Evolutionary conservation across 2,113 vertebrate species (phyloP), one percentile per base, ranked within the genome.

Genomic region (Panthera leo): DNA sequence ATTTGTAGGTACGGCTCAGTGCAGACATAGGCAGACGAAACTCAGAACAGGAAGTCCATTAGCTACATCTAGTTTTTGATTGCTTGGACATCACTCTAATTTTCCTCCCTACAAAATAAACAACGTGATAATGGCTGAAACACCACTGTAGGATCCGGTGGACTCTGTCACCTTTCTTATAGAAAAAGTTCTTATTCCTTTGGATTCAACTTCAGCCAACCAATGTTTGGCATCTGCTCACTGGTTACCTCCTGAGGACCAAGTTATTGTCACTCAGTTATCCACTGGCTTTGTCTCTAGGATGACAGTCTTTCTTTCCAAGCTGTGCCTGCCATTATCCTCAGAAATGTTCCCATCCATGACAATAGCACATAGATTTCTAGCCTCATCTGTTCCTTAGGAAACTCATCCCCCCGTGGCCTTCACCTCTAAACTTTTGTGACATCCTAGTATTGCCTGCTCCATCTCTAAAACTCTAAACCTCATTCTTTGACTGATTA

Each of bases 161-260:
- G 1, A 36, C 8, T 34, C 3, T 21, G 0, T 87, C 36, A 73
- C 19, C 8, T 78, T 23, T 61, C 31, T 53, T 55, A n/a, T 6
- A 34, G 9, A 63, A 67, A 48, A 25, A 42, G 3, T 1, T 83
- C 12, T 25, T 94, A 51, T 29, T 68, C 10, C 29, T 34, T 53
- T 67, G 2, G 13, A 85, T 14, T 68, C 23, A 80, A 61, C 23
- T 42, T 63, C 21, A 87, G 7, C 2, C 11, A 73, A 25, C 31
- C 13, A 58, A 4, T 14, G 18, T 76, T 42, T 39, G 2, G 13
- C 14, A 36, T 3, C 14, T 58, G 18, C 0, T 70, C 23, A 9
- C 1, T 19, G 7, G 1, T 86, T 31, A 25, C 3, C 3, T 36
- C 1, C 29, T 48, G 68, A 34, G 0, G 23, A 3, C 7, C 14